These are phyloP conservation scores for Halictus ligatus DNA, from an alignment of 2,888 invertebrate species.

Conservation along the genomic window DNA sequence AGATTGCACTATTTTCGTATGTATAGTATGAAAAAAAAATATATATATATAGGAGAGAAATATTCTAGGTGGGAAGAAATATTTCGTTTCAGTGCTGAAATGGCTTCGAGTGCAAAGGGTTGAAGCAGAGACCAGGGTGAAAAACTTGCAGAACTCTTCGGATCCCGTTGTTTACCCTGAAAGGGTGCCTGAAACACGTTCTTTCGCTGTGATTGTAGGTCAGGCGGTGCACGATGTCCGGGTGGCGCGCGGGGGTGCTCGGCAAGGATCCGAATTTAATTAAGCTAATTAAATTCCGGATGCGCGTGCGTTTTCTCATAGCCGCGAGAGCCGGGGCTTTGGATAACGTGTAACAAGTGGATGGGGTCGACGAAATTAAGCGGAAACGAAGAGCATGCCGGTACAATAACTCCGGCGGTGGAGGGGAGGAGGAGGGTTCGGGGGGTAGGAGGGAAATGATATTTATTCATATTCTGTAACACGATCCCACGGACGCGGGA, in stretches of 20 bases:
- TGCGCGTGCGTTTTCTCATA: constrained; percentile 37
- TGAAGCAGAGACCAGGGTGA: no score
- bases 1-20: no score
- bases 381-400: constrained; percentile 12
- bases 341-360: constrained; percentile 43
- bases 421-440: neutral
- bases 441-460: neutral
- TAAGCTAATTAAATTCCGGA: constrained; percentile 70
- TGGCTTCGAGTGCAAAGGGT: no score
- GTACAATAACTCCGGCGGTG: neutral
- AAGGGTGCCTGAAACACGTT: neutral
- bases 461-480: constrained; percentile 50
- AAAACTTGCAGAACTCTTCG: neutral
- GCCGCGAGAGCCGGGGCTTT: neutral
- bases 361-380: constrained; percentile 42
- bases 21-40: no score
- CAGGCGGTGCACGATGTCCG: constrained; percentile 6
- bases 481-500: neutral
- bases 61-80: no score
- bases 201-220: constrained; percentile 41
- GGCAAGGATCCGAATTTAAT: constrained; percentile 62
- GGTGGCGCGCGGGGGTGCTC: neutral
- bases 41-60: no score
- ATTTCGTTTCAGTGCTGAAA: no score
- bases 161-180: neutral